phyloP scores from a whole-genome alignment of 1,140 invertebrate genomes.

The Lamellibrachia luymesi region DNA sequence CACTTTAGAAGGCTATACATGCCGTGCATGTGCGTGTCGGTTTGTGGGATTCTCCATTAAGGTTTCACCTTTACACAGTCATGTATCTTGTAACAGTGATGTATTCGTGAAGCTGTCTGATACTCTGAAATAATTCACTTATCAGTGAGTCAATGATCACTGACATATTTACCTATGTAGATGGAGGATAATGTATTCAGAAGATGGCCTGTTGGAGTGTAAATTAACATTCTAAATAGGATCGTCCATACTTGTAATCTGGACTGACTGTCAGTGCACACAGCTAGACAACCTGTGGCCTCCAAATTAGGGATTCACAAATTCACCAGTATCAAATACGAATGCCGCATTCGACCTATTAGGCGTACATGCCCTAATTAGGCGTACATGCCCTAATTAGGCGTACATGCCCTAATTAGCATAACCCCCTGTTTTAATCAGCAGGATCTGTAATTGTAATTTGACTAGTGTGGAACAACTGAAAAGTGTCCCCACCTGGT shows the following conservation, averaged over 20 bases:
- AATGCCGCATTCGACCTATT: too few species aligned
- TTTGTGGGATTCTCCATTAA: background rate
- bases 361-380: too few species aligned
- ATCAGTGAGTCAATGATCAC: background rate
- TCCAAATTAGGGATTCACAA: background rate
- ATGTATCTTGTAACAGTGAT: background rate
- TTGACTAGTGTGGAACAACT: too few species aligned
- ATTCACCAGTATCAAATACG: too few species aligned
- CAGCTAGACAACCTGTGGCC: background rate
- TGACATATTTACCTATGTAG: background rate
- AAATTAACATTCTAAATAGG: background rate
- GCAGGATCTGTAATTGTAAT: too few species aligned
- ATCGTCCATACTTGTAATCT: background rate
- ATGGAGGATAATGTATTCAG: background rate
- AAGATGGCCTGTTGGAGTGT: background rate
- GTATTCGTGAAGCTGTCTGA: background rate
- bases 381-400: too few species aligned
- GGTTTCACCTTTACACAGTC: background rate
- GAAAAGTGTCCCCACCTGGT: too few species aligned
- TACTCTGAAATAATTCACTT: background rate
- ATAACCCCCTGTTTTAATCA: too few species aligned
- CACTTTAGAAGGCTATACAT: background rate
- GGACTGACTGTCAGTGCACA: background rate
- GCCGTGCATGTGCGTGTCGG: background rate
- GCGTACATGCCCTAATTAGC: too few species aligned